These are phyloP conservation scores for Ammospiza maritima DNA, from an alignment of 2,797 vertebrate species.

Conservation along the genomic window DNA sequence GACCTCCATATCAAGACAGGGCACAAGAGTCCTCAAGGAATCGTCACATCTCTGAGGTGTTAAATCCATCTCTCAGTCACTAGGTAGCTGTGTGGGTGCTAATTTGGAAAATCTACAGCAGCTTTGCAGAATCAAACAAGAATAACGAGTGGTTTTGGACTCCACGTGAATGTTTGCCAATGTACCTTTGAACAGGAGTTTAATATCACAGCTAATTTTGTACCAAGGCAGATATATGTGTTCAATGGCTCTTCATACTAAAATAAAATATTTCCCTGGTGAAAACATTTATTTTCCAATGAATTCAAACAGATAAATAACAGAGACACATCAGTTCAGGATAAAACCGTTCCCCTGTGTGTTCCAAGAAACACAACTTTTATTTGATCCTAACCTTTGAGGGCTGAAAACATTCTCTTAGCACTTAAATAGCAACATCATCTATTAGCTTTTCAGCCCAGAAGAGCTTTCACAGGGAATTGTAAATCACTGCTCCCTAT, in stretches of 20 bases:
- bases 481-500: constrained; percentile 57
- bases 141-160: neutral
- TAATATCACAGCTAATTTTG: constrained; percentile 42
- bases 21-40: constrained; percentile 8
- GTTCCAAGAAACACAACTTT: constrained; percentile 36
- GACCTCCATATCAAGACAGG: neutral
- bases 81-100: neutral
- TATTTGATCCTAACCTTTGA: constrained; percentile 64
- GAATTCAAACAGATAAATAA: constrained; percentile 57
- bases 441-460: constrained; percentile 61
- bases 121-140: neutral
- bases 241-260: constrained; percentile 15
- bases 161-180: neutral
- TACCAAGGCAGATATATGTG: neutral
- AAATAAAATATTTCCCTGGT: constrained; percentile 38
- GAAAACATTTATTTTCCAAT: constrained; percentile 45
- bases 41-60: neutral
- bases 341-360: constrained; percentile 1
- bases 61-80: constrained; percentile 11
- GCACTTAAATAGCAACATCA: constrained; percentile 59
- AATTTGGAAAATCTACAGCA: neutral
- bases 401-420: constrained; percentile 46
- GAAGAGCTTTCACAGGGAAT: constrained; percentile 56
- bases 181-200: neutral
- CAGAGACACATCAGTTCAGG: neutral